Conservation (phyloP, 1,140 invertebrate species). For the Elysia chlorotica region DNA sequence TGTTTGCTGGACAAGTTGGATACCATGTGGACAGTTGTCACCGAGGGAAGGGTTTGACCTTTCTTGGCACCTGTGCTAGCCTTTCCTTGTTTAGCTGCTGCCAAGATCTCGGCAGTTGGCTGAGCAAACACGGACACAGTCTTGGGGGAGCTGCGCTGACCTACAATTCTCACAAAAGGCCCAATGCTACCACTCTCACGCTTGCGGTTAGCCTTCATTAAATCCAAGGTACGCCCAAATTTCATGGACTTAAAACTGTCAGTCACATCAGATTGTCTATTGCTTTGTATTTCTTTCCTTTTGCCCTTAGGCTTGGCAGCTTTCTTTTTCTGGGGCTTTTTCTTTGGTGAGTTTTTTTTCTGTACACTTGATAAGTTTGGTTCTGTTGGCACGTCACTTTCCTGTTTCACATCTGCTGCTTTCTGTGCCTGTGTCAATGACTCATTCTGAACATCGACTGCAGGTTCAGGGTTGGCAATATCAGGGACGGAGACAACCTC, state of each 20-base stretch:
- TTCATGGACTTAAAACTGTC: conserved; percentile 34
- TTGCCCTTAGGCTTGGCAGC: conserved; percentile 1
- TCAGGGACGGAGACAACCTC: not conserved
- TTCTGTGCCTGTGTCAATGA: too few relatives aligned
- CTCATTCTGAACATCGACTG: too few relatives aligned
- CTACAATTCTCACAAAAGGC: conserved; percentile 72
- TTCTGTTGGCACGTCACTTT: too few relatives aligned
- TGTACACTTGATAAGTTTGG: too few relatives aligned
- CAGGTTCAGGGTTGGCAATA: not conserved
- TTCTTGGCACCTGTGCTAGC: conserved; percentile 62
- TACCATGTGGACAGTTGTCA: conserved; percentile 46
- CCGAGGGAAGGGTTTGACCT: conserved; percentile 27
- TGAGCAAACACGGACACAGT: conserved; percentile 75
- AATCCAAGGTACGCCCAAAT: conserved; percentile 26
- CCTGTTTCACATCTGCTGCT: too few relatives aligned
- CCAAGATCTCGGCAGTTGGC: conserved; percentile 64
- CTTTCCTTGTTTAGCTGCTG: conserved; percentile 23
- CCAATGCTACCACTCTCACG: conserved; percentile 26
- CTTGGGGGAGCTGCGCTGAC: conserved; percentile 71
- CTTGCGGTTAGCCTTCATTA: conserved; percentile 14
- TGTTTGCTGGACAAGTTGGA: conserved; percentile 52
- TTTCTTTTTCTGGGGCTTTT: conserved; percentile 6
- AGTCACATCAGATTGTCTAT: conserved; percentile 11
- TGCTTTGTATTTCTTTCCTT: conserved; percentile 15
- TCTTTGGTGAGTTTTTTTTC: too few relatives aligned